These are phyloP conservation scores for Acanthosepion lycidas DNA, from an alignment of 2,888 invertebrate species.

Conservation along the genomic window DNA sequence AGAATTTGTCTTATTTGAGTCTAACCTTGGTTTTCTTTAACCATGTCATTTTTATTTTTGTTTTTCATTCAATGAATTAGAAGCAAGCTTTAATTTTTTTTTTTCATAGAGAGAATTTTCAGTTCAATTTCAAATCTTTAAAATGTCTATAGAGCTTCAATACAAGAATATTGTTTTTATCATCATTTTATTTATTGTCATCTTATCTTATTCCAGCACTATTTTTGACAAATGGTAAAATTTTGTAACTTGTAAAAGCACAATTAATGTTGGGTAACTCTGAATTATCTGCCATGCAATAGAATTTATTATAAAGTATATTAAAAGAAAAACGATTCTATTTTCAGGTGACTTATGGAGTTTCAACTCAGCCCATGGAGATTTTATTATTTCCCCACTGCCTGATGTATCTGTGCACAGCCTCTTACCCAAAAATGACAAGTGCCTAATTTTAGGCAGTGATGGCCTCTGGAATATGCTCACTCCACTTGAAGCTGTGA, in stretches of 20 bases:
- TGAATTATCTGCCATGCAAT: background rate
- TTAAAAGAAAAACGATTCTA: background rate
- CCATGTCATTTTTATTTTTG: too few relatives aligned
- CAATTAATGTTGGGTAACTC: background rate
- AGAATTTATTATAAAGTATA: background rate
- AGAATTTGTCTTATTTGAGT: too few relatives aligned
- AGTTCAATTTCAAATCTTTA: too few relatives aligned
- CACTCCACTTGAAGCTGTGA: conserved; percentile 86
- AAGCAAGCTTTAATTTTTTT: too few relatives aligned
- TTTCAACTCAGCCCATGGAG: conserved; percentile 90
- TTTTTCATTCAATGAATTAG: too few relatives aligned
- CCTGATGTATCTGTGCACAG: conserved; percentile 95
- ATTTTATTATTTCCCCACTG: conserved; percentile 97
- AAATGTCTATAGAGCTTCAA: too few relatives aligned
- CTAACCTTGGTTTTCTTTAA: too few relatives aligned
- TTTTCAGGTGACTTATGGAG: conserved; percentile 93
- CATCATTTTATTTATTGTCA: too few relatives aligned
- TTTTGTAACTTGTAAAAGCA: background rate
- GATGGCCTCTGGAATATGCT: conserved; percentile 98
- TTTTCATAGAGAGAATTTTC: too few relatives aligned
- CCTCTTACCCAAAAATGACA: conserved; percentile 80
- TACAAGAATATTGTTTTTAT: too few relatives aligned
- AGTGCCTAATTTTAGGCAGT: conserved; percentile 93
- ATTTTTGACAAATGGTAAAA: too few relatives aligned
- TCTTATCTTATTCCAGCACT: too few relatives aligned